Conservation (phyloP, 2,888 invertebrate species). For the Lasioglossum zephyrum region DNA sequence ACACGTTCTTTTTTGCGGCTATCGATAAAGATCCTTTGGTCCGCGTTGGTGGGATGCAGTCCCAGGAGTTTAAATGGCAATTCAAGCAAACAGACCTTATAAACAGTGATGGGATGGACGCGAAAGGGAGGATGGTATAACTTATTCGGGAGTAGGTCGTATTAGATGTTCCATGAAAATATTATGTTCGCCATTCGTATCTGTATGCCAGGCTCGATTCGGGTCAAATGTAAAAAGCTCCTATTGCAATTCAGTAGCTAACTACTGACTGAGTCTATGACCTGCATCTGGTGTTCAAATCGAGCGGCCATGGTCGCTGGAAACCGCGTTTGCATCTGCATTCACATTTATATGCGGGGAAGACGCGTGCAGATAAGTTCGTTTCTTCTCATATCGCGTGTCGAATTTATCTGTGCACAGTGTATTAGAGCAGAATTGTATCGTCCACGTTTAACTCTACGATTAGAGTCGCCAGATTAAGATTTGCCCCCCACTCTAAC, state of each 20-base stretch:
- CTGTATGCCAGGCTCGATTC: conserved; percentile 46
- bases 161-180: conserved; percentile 35
- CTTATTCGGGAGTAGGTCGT: conserved; percentile 1
- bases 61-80: conserved; percentile 1
- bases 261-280: conserved; percentile 43
- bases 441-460: neutral
- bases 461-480: neutral
- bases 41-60: neutral
- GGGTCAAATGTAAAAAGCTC: conserved; percentile 60
- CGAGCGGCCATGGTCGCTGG: conserved; percentile 23
- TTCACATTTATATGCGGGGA: conserved; percentile 43
- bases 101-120: neutral
- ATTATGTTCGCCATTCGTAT: conserved; percentile 29
- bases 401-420: conserved; percentile 8
- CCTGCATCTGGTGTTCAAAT: conserved; percentile 48
- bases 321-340: conserved; percentile 37
- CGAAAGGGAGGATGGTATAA: neutral
- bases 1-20: neutral
- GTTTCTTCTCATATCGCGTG: neutral
- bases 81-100: conserved; percentile 1
- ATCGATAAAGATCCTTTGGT: neutral
- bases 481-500: too few relatives aligned
- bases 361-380: conserved; percentile 21
- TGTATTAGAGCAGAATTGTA: neutral
- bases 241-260: conserved; percentile 54